Evolutionary conservation across 2,113 vertebrate genomes (phyloP), one percentile per base, ranked within the genome.

Genomic region (Ammodytes dubius): DNA sequence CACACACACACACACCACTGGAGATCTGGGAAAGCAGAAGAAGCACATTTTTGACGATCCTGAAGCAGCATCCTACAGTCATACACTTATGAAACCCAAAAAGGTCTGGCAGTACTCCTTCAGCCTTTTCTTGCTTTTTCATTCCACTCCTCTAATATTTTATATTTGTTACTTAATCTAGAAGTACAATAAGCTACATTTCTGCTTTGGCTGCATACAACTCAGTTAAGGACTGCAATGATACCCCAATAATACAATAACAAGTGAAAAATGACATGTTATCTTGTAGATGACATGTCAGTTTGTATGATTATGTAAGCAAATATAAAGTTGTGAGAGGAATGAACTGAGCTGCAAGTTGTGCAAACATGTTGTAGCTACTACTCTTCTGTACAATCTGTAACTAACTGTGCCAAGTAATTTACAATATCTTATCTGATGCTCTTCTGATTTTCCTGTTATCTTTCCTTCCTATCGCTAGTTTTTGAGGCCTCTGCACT

Each of bases 11-110:
- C 53, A 68, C 45, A 66, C 61, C 60, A 53, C 15, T 69, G 49
- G 46, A 70, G 37, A 77, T 63, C 6, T 42, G 50, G 54, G 7
- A 57, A 65, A 68, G 73, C 72, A 74, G 12, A 63, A 70, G 65
- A 37, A 45, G 35, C 59, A 45, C 64, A 64, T 77, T 73, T 81
- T 47, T 45, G 42, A 19, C 14, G 1, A 35, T 74, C 56, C 40
- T 63, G 27, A 56, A 64, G 43, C n/a, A 70, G 50, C 40, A 54
- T 56, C 11, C 63, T 74, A 12, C 19, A 59, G 60, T 47, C 46
- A 10, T 47, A 7, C 19, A 27, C n/a, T 39, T 65, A 81, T 50
- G 15, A 70, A 71, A 78, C 66, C 59, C 57, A 65, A 81, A 27
- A 63, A 14, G 19, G 6, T 58, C 52, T 42, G 53, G 65, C 54